Percentiles rank a stretch among this genome's conserved stretches.
Evolutionary conservation across 2,888 invertebrate species (phyloP).

Genomic region (Phaonia tiefii): DNA sequence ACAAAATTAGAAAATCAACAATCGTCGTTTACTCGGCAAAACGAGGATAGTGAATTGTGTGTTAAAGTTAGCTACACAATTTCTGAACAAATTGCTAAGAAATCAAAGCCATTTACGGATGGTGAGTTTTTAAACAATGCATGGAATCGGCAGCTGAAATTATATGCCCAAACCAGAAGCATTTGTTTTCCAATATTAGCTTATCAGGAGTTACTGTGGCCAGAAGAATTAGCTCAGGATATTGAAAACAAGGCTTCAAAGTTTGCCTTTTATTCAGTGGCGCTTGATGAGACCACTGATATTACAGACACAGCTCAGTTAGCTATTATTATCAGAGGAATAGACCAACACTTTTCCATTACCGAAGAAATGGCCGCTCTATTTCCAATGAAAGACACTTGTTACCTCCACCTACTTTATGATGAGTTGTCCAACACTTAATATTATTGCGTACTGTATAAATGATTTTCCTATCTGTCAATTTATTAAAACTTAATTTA

Average conservation of each 20-base stretch:
- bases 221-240: slow-evolving; percentile 24
- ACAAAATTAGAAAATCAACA: slow-evolving; percentile 9
- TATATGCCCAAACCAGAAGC: no score
- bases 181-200: slow-evolving; percentile 11
- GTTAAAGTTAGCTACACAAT: slow-evolving; percentile 13
- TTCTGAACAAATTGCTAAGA: slow-evolving; percentile 13
- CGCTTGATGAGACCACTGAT: slow-evolving; percentile 10
- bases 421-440: no score
- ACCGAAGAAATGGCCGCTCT: no score
- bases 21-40: slow-evolving; percentile 14
- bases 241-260: slow-evolving; percentile 5
- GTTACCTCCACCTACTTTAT: no score
- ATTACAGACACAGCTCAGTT: slow-evolving; percentile 10
- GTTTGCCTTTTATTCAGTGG: slow-evolving; percentile 12
- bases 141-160: no score
- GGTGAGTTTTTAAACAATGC: slow-evolving; percentile 13
- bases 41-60: slow-evolving; percentile 6
- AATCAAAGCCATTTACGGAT: slow-evolving; percentile 14
- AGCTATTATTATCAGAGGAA: slow-evolving; percentile 1
- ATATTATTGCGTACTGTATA: no score
- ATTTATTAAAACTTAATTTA: no score
- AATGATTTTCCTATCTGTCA: no score
- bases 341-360: slow-evolving; percentile 11
- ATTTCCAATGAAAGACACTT: slow-evolving; percentile 16
- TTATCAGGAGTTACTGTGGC: slow-evolving; percentile 24